Evolutionary conservation across 2,797 vertebrate species (phyloP), one percentile per base, ranked within the genome.

Genomic region (Coregonus ussuriensis): DNA sequence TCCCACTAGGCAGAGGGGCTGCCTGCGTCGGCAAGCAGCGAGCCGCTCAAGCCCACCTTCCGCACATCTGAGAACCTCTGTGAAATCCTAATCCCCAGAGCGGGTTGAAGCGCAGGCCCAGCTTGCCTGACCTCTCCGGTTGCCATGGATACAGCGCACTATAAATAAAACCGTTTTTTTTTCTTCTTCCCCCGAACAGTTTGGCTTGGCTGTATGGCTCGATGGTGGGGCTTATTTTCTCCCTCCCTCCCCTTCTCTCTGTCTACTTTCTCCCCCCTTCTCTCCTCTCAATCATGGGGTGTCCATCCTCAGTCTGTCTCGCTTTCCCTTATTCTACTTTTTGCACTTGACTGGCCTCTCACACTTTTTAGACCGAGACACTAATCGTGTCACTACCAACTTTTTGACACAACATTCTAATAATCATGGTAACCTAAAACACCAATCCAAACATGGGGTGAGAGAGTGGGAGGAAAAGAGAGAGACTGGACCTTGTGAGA

Each of bases 61-160:
- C 88, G 91, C 91, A 94, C 92, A 93, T 94, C 93, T 94, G 94
- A 95, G 93, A 94, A 92, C 93, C 93, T 93, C 95, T 94, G 96
- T 96, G 95, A 97, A 96, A 96, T 96, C 95, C 95, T 97, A 97
- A 98, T 98, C 96, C 97, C 94, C 94, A 92, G 96, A 96, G 96
- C 95, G 94, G 96, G 97, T 96, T 97, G 97, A 98, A 97, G 95
- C 94, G 91, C 95, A 93, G 96, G 96, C 96, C 96, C 95, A 97
- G 96, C 96, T 98, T 97, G 96, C 96, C 97, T 98, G 97, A 98
- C 97, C 97, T 97, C 97, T 97, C 94, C 63, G 95, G 97, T 98
- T 98, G 95, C 97, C 96, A 98, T 98, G 97, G 97, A 96, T 97
- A 98, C 97, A 95, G 93, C 91, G 94, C 96, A 98, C 97, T 98